Conservation (phyloP, 2,888 invertebrate species). For the Lasioglossum calceatum region DNA sequence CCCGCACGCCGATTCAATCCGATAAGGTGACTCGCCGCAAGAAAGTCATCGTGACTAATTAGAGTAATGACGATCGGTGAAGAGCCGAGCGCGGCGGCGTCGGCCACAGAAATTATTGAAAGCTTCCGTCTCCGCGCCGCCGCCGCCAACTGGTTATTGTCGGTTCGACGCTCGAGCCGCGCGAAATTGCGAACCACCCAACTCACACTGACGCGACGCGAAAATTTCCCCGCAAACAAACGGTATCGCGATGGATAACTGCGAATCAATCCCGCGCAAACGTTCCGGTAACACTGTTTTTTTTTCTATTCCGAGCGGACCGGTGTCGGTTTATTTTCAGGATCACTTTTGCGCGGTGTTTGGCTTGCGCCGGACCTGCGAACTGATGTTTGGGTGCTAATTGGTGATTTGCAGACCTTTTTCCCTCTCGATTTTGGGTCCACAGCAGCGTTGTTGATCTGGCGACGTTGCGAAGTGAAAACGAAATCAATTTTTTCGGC, state of each 20-base stretch:
- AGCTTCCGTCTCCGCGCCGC: slow-evolving; percentile 51
- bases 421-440: background rate
- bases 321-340: background rate
- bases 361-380: background rate
- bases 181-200: background rate
- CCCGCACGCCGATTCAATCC: slow-evolving; percentile 51
- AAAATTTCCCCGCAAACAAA: slow-evolving; percentile 56
- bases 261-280: slow-evolving; percentile 34
- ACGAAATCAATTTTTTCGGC: background rate
- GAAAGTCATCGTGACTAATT: slow-evolving; percentile 74
- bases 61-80: slow-evolving; percentile 68
- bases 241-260: slow-evolving; percentile 19
- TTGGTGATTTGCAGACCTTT: background rate
- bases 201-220: background rate
- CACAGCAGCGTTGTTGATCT: background rate
- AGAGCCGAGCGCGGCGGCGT: slow-evolving; percentile 14
- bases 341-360: background rate
- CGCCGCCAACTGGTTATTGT: slow-evolving; percentile 49
- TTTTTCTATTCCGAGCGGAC: background rate
- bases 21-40: slow-evolving; percentile 53
- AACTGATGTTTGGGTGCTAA: background rate
- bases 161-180: slow-evolving; percentile 24
- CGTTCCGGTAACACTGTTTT: background rate
- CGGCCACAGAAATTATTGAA: slow-evolving; percentile 59
- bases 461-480: background rate